phyloP scores from a whole-genome alignment of 2,888 invertebrate genomes.

The Polyommatus iphigenia region DNA sequence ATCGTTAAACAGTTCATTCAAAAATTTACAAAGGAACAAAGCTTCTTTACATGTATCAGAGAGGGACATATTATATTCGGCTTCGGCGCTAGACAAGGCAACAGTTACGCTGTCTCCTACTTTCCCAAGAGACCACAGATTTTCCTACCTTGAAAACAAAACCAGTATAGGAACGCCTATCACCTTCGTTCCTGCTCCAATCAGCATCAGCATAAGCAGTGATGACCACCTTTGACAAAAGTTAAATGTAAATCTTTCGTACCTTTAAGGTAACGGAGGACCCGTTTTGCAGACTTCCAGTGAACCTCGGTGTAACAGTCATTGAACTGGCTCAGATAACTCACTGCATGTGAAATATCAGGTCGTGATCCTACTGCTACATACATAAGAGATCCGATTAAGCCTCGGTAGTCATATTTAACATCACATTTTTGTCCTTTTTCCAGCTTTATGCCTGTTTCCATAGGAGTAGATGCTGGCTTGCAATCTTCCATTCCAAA shows the following conservation, averaged over 20 bases:
- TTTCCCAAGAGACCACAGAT: not conserved
- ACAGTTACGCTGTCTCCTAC: not conserved
- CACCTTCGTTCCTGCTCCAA: not conserved
- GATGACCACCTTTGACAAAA: not conserved
- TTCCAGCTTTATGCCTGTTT: not conserved
- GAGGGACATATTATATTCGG: not conserved
- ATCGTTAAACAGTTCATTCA: not conserved
- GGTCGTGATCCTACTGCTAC: too few species aligned
- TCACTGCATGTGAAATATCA: not conserved
- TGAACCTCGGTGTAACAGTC: not conserved
- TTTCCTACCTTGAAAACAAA: too few species aligned
- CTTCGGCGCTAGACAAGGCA: not conserved
- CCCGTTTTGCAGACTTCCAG: not conserved
- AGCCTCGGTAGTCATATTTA: too few species aligned
- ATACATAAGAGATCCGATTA: too few species aligned
- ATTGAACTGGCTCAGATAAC: not conserved
- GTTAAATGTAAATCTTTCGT: not conserved
- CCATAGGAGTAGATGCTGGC: not conserved
- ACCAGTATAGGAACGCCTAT: too few species aligned
- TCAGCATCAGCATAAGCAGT: conserved; percentile 1
- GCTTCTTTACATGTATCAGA: conserved; percentile 7
- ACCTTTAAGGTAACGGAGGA: not conserved
- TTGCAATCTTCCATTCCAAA: not conserved
- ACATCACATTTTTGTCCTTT: not conserved
- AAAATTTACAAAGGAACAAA: not conserved